Evolutionary conservation across 2,113 vertebrate species (phyloP), one percentile per base, ranked within the genome.

Genomic region (Symphodus melops): DNA sequence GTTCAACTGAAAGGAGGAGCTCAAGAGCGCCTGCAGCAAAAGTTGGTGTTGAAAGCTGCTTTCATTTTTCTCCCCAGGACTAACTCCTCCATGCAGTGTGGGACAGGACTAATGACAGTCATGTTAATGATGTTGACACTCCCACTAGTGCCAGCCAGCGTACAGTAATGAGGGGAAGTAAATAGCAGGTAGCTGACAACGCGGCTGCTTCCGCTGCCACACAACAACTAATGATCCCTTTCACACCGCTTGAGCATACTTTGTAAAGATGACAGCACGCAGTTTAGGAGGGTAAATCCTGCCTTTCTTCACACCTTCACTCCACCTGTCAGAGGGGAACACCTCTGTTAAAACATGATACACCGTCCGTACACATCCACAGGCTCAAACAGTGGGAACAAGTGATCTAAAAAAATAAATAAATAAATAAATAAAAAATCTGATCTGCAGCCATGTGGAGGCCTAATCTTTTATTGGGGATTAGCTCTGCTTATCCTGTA

Each of bases 71-170:
- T 90, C 89, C 77, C 72, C 86, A 79, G 89, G 86, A 87, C 86
- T 77, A 88, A 89, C 80, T 88, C 90, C 84, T 76, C 72, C 83
- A 80, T 75, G 84, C 84, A 86, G 88, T 79, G 85, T 69, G 82
- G 77, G 89, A 90, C 86, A 87, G 89, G 85, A 87, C 86, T 93
- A 93, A 92, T 93, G 93, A 93, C 91, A 93, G 92, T 83, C 81
- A 87, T 92, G 92, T 92, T 94, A 93, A 94, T 92, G 92, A 93
- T 93, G 92, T 93, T 93, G 92, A 93, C 90, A 93, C 92, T 94
- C 93, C 90, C 85, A 91, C 91, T 88, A 91, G 88, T 74, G 74
- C 90, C 90, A 92, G 89, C 81, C 88, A 89, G 86, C 77, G 61
- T 91, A 91, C 91, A 86, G 91, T 94, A 93, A 94, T 91, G 88